Evolutionary conservation across 2,797 vertebrate species (phyloP).

Genomic region (Serranus cabrilla): DNA sequence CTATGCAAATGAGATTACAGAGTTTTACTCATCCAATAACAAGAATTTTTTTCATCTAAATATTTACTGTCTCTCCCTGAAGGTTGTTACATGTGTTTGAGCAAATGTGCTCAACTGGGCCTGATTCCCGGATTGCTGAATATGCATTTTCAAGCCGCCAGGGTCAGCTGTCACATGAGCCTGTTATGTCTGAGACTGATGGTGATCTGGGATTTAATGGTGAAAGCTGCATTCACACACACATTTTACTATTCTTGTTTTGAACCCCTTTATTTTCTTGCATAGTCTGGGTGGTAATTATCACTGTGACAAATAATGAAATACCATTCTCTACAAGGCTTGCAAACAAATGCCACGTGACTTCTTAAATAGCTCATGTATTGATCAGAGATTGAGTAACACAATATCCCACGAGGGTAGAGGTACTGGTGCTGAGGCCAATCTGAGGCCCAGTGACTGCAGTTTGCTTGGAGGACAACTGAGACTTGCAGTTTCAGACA

Average conservation of each 20-base stretch:
- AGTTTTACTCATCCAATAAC: constrained; percentile 65
- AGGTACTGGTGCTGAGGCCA: constrained; percentile 19
- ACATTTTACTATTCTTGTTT: not conserved
- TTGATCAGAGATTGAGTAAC: constrained; percentile 41
- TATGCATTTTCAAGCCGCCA: constrained; percentile 28
- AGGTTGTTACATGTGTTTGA: constrained; percentile 55
- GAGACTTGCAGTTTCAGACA: constrained; percentile 24
- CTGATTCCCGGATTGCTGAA: constrained; percentile 32
- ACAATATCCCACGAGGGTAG: constrained; percentile 33
- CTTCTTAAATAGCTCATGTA: constrained; percentile 26
- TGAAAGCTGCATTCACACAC: not conserved
- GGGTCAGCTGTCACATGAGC: constrained; percentile 25
- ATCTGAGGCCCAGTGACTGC: constrained; percentile 16
- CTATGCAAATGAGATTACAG: constrained; percentile 70
- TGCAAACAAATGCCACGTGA: not conserved
- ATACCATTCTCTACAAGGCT: not conserved
- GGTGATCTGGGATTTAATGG: not conserved
- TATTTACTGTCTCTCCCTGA: constrained; percentile 64
- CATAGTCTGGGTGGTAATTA: not conserved
- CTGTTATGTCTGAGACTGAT: constrained; percentile 4
- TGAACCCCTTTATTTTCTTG: not conserved
- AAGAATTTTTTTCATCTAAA: constrained; percentile 54
- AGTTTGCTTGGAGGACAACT: constrained; percentile 25
- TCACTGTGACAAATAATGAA: not conserved
- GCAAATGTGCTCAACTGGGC: constrained; percentile 38